phyloP scores from a whole-genome alignment of 2,888 invertebrate genomes.

The Girardia tigrina region DNA sequence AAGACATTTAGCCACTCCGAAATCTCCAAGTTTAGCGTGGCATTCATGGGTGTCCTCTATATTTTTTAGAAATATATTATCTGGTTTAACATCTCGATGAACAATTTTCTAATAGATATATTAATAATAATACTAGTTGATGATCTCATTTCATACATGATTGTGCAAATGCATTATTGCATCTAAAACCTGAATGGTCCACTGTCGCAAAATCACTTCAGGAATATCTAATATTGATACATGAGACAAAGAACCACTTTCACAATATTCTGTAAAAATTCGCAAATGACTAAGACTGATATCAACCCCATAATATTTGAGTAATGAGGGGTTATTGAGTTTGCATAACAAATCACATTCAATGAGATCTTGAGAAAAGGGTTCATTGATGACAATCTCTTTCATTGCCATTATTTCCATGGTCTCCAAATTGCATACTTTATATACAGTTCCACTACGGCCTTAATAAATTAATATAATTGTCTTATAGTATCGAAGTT shows the following conservation, averaged over 20 bases:
- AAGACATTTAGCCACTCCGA: constrained; percentile 1
- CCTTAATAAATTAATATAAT: background rate
- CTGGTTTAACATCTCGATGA: constrained; percentile 24
- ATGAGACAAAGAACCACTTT: background rate
- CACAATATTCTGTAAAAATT: constrained; percentile 24
- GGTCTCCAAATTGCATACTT: constrained; percentile 2
- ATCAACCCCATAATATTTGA: background rate
- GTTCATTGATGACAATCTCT: constrained; percentile 8
- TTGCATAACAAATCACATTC: background rate
- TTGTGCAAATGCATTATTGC: background rate
- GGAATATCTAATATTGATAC: constrained; percentile 7
- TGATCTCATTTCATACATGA: background rate
- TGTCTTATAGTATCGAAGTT: background rate
- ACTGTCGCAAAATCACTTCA: background rate
- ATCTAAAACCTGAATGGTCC: background rate
- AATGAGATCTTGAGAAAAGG: constrained; percentile 6
- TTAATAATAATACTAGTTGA: background rate
- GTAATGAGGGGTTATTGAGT: background rate
- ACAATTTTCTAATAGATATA: background rate
- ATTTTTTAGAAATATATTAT: constrained; percentile 25
- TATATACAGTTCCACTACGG: background rate
- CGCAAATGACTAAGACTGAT: background rate
- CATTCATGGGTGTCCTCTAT: background rate
- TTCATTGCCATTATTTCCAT: constrained; percentile 13
- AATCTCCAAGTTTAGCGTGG: background rate